Conservation (phyloP, 92 coral and sea anemone genomes). For the Ricordea florida region DNA sequence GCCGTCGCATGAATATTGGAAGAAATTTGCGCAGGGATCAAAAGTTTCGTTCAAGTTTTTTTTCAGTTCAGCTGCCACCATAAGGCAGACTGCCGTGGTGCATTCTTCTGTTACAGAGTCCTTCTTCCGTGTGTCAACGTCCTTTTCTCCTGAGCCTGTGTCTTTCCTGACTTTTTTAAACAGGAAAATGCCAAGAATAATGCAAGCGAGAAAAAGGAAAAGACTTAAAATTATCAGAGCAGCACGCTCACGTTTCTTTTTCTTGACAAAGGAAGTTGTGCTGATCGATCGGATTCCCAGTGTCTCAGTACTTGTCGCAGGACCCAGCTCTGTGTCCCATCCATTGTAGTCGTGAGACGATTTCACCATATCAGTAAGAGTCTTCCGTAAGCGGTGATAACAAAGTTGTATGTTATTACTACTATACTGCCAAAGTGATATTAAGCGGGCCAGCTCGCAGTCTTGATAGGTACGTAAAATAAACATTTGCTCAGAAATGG, state of each 20-base stretch:
- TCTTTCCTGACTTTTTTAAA: background rate
- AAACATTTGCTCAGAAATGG: no score
- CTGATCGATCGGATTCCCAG: background rate
- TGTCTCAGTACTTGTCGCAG: conserved; percentile 8
- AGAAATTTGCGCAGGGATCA: conserved; percentile 80
- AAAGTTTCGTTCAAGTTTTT: conserved; percentile 42
- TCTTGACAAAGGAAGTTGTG: background rate
- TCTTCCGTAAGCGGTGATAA: no score
- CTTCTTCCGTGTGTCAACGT: background rate
- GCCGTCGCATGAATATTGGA: conserved; percentile 69
- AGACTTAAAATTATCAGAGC: background rate
- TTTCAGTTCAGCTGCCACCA: conserved; percentile 1
- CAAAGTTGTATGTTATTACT: no score
- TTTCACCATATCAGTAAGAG: conserved; percentile 20
- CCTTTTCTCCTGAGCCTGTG: background rate
- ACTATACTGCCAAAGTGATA: no score
- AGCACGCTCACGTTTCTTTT: background rate
- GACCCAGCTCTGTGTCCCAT: conserved; percentile 3
- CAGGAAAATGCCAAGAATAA: conserved; percentile 10
- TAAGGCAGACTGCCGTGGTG: background rate
- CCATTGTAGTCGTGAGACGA: background rate
- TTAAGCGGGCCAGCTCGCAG: no score
- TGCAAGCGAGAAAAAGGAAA: background rate
- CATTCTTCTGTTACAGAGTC: background rate
- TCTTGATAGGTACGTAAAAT: no score